Percentiles rank a stretch among this genome's conserved stretches.
Evolutionary conservation across 2,113 vertebrate genomes (phyloP).

Genomic region (Oreochromis aureus): DNA sequence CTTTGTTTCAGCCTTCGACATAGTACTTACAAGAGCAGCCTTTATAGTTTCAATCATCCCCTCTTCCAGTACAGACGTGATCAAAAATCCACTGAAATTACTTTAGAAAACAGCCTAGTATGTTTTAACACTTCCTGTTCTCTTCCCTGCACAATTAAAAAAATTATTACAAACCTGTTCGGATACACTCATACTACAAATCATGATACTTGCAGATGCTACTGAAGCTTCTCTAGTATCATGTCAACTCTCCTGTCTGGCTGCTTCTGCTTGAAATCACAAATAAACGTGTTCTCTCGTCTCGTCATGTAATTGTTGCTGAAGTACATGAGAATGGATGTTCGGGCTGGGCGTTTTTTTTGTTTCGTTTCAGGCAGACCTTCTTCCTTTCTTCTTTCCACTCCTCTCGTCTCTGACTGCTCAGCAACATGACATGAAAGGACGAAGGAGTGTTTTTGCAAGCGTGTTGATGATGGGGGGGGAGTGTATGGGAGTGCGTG

Average conservation of each 20-base stretch:
- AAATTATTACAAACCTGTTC: not conserved
- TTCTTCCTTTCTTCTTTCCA: slow-evolving; percentile 13
- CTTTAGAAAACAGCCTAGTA: not conserved
- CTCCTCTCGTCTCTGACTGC: slow-evolving; percentile 28
- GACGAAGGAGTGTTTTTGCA: not conserved
- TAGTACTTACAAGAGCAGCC: not conserved
- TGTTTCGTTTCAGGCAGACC: slow-evolving; percentile 18
- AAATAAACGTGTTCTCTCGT: slow-evolving; percentile 9
- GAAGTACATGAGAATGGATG: slow-evolving; percentile 28
- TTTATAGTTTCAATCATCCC: not conserved
- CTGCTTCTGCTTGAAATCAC: slow-evolving; percentile 19
- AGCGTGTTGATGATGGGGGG: not conserved
- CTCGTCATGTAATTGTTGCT: slow-evolving; percentile 27
- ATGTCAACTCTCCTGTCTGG: not conserved
- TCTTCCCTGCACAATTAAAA: not conserved
- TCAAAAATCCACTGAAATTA: not conserved
- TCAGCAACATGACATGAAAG: slow-evolving; percentile 48
- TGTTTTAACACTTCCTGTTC: not conserved
- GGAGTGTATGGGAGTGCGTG: not conserved
- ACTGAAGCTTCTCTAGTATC: slow-evolving; percentile 25
- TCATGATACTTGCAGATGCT: not conserved
- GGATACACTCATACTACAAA: not conserved
- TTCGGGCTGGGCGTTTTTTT: slow-evolving; percentile 6
- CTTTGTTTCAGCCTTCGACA: not conserved
- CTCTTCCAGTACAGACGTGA: not conserved